These are phyloP conservation scores for Cavia porcellus DNA, from an alignment of 2,113 vertebrate genomes.

Conservation along the genomic window DNA sequence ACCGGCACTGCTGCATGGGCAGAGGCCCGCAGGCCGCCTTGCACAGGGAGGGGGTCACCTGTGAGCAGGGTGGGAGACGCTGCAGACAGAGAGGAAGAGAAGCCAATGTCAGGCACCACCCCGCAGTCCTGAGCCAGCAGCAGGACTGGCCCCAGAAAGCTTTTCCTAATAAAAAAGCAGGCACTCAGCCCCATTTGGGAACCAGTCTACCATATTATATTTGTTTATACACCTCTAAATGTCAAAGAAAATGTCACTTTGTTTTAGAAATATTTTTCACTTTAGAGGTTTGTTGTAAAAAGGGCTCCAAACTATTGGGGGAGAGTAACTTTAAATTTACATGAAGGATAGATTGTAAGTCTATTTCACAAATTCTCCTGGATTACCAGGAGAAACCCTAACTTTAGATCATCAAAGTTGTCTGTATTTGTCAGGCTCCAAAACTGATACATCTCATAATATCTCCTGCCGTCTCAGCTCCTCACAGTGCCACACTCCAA, in stretches of 20 bases:
- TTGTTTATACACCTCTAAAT: slow-evolving; percentile 38
- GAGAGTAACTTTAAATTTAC: slow-evolving; percentile 33
- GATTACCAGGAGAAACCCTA: background rate
- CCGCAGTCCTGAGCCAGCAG: background rate
- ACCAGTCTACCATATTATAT: background rate
- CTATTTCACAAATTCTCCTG: background rate
- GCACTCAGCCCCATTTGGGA: background rate
- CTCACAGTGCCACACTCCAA: background rate
- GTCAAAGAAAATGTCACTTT: background rate
- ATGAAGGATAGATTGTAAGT: slow-evolving; percentile 31
- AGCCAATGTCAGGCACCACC: background rate
- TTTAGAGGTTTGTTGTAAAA: background rate
- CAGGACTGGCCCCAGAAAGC: background rate
- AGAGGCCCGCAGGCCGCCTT: background rate
- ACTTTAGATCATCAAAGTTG: background rate
- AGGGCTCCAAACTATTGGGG: background rate
- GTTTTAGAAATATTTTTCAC: background rate
- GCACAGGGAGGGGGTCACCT: background rate
- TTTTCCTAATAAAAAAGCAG: background rate
- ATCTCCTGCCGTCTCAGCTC: background rate
- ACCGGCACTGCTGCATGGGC: background rate
- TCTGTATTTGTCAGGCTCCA: background rate
- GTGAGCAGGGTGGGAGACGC: background rate
- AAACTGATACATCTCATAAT: background rate
- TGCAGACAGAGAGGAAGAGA: background rate